These are phyloP conservation scores for Gymnogyps californianus DNA, from an alignment of 2,113 vertebrate genomes.

Conservation along the genomic window DNA sequence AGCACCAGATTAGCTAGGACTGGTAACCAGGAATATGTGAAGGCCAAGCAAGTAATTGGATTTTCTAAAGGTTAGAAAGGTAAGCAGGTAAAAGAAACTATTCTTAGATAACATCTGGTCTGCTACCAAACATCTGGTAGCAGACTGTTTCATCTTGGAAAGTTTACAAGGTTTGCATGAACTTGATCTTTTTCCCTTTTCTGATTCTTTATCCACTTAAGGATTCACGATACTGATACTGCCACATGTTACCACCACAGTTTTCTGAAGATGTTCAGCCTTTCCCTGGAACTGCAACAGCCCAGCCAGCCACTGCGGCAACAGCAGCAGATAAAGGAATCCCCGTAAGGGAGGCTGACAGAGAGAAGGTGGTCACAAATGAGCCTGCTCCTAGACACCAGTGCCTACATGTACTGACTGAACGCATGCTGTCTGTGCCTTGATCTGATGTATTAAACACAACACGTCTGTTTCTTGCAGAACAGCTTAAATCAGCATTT, in stretches of 20 bases:
- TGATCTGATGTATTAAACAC: neutral
- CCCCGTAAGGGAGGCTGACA: neutral
- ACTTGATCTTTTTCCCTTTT: neutral
- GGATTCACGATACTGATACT: neutral
- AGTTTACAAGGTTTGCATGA: neutral
- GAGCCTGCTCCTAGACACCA: neutral
- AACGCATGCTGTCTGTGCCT: neutral
- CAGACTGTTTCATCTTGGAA: conserved; percentile 31
- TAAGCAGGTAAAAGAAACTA: conserved; percentile 46
- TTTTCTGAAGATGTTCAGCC: neutral
- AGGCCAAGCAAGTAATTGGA: neutral
- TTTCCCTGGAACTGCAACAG: neutral
- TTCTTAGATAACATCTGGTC: conserved; percentile 50
- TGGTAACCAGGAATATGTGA: neutral
- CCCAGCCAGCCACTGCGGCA: neutral
- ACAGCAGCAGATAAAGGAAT: neutral
- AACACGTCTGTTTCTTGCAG: neutral
- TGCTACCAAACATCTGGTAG: conserved; percentile 42
- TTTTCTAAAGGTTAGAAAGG: conserved; percentile 20
- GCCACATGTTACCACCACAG: neutral
- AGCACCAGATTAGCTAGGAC: neutral
- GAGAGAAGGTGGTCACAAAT: neutral
- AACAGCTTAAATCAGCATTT: neutral
- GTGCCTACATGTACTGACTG: neutral
- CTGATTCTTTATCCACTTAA: neutral